Percentiles rank a stretch among this genome's conserved stretches.
Conservation (phyloP, 1,140 invertebrate species). For the Dendroctonus ponderosae region DNA sequence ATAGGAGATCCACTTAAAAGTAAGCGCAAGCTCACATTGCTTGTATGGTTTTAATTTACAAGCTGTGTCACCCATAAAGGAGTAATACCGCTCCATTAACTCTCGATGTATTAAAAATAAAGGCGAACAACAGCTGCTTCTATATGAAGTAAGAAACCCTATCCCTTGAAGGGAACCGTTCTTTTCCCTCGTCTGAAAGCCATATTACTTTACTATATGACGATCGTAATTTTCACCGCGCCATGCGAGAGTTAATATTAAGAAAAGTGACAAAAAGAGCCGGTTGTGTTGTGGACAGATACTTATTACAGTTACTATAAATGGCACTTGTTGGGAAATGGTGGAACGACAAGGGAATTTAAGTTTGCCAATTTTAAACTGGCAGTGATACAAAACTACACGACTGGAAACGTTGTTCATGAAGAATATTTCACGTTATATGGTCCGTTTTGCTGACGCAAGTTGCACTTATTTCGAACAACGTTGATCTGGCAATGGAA, state of each 20-base stretch:
- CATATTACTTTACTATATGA: constrained; percentile 39
- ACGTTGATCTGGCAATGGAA: no score
- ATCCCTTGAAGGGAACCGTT: constrained; percentile 7
- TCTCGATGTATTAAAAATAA: constrained; percentile 22
- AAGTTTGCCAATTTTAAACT: constrained; percentile 32
- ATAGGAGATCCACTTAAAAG: no score
- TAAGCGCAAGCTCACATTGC: no score
- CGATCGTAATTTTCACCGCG: constrained; percentile 36
- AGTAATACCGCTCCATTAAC: constrained; percentile 19
- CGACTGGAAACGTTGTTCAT: constrained; percentile 15
- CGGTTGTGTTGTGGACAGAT: constrained; percentile 36
- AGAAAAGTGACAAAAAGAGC: constrained; percentile 39
- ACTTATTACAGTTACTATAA: constrained; percentile 35
- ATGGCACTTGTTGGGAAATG: constrained; percentile 37
- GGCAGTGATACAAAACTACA: constrained; percentile 24
- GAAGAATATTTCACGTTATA: constrained; percentile 4
- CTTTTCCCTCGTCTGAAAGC: constrained; percentile 29
- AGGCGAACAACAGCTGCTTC: not conserved
- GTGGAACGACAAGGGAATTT: constrained; percentile 20
- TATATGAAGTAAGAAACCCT: constrained; percentile 20
- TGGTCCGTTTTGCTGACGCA: constrained; percentile 10
- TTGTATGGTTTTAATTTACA: constrained; percentile 4
- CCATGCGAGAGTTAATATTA: constrained; percentile 39
- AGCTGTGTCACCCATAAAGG: constrained; percentile 5
- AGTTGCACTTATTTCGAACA: no score